These are phyloP conservation scores for Ips nitidus DNA, from an alignment of 1,140 invertebrate species.

Conservation along the genomic window DNA sequence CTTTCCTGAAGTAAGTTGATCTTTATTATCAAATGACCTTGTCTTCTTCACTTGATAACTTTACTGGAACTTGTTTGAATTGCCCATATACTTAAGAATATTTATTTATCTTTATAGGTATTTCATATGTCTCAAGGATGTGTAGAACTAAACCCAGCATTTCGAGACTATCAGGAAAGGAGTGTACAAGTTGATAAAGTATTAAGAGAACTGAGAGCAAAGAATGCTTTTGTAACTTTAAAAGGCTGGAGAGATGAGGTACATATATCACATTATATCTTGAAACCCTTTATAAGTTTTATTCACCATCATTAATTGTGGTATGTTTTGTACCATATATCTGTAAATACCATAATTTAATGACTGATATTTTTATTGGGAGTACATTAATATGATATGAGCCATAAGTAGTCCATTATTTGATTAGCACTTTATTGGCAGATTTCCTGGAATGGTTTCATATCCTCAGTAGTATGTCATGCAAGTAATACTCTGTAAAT, in stretches of 20 bases:
- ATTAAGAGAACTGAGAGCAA: slow-evolving; percentile 68
- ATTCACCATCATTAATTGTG: background rate
- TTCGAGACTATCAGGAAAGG: slow-evolving; percentile 79
- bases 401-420: too few species aligned
- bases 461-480: too few species aligned
- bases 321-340: too few species aligned
- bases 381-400: too few species aligned
- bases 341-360: too few species aligned
- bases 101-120: slow-evolving; percentile 53
- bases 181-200: slow-evolving; percentile 78
- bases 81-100: background rate
- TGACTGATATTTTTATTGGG: too few species aligned
- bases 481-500: too few species aligned
- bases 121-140: slow-evolving; percentile 70
- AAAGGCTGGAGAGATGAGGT: slow-evolving; percentile 91
- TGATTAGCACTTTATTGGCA: too few species aligned
- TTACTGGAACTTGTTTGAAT: background rate
- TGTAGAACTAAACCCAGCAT: slow-evolving; percentile 81
- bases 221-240: slow-evolving; percentile 67
- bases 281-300: background rate
- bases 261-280: slow-evolving; percentile 30
- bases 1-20: slow-evolving; percentile 74
- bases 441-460: too few species aligned
- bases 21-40: slow-evolving; percentile 4
- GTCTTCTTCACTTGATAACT: slow-evolving; percentile 1